Conservation (phyloP, 2,797 vertebrate species). For the Megaceryle alcyon region DNA sequence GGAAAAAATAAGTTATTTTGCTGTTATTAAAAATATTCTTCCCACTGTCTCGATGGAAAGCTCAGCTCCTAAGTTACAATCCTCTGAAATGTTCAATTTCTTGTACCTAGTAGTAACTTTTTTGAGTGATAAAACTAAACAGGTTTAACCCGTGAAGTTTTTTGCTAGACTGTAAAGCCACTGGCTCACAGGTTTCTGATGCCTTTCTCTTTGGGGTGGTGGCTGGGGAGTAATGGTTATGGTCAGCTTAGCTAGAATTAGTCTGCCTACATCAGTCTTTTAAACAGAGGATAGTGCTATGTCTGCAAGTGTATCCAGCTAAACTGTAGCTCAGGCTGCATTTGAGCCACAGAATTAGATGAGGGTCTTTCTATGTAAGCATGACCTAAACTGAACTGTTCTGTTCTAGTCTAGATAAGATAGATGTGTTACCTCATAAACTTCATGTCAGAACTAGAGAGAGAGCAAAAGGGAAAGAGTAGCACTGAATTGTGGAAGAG, state of each 20-base stretch:
- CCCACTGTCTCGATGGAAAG: neutral
- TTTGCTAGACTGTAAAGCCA: neutral
- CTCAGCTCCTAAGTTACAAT: neutral
- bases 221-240: neutral
- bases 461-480: neutral
- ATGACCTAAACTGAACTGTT: neutral
- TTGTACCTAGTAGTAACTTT: neutral
- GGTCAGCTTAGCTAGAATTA: neutral
- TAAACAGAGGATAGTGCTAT: neutral
- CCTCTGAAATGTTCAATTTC: neutral
- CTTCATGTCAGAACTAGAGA: neutral
- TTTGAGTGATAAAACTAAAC: neutral
- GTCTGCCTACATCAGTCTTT: neutral
- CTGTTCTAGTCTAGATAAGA: neutral
- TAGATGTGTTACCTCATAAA: neutral
- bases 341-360: neutral
- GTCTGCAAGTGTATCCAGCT: neutral
- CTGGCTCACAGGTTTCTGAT: neutral
- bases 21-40: constrained; percentile 41
- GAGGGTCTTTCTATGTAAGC: neutral
- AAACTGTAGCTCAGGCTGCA: neutral
- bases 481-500: neutral
- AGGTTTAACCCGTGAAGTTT: neutral
- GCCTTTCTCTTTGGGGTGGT: neutral
- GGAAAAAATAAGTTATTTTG: constrained; percentile 10